A percentile compares a stretch with the other conserved stretches of the same genome.
Conservation (phyloP, 2,113 vertebrate genomes). For the Lophochroa leadbeateri region DNA sequence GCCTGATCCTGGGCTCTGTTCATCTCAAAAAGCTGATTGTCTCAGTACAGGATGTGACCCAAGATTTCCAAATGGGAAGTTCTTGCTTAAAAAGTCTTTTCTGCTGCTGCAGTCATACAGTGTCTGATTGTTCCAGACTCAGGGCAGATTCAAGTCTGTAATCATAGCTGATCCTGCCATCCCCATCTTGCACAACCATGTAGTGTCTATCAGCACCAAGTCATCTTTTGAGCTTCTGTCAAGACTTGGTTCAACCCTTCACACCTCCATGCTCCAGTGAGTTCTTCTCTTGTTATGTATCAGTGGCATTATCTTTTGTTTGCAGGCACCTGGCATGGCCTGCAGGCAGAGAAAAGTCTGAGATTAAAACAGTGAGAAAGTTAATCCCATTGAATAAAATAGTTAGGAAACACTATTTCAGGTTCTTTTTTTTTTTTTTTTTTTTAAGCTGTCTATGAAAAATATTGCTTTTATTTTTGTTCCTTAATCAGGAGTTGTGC, state of each 20-base stretch:
- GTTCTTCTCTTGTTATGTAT: not conserved
- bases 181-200: not conserved
- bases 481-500: not conserved
- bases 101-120: not conserved
- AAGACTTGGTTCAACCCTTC: not conserved
- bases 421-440: not conserved
- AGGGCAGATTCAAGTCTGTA: not conserved
- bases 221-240: not conserved
- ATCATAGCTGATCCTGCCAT: not conserved
- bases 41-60: not conserved
- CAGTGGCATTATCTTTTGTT: not conserved
- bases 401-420: not conserved
- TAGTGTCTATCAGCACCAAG: not conserved
- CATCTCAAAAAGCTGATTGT: not conserved
- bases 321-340: not conserved
- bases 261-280: not conserved
- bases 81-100: not conserved
- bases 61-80: not conserved
- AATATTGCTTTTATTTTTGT: not conserved
- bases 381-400: not conserved
- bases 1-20: fast-evolving
- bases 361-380: not conserved
- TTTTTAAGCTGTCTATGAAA: not conserved
- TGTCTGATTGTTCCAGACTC: not conserved
- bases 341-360: not conserved